Evolutionary conservation across 2,888 invertebrate species (phyloP), one percentile per base, ranked within the genome.

Genomic region (Phalera bucephala): DNA sequence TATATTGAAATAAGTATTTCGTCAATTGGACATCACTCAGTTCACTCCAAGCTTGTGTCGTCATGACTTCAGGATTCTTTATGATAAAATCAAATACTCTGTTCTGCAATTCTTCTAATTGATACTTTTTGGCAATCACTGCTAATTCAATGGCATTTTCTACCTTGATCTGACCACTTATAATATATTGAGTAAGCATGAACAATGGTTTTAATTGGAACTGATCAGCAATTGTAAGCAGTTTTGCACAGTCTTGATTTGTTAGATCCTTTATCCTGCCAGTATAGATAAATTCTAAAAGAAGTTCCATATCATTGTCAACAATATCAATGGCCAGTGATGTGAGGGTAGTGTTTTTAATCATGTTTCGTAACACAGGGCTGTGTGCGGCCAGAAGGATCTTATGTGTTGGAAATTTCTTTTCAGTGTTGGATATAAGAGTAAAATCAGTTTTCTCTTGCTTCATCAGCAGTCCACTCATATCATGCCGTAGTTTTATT

Each of bases 321-420:
- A 41, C 52, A 4, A 79, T 64, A 33, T 85, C 72, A 17, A 86
- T 37, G 23, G 46, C 51, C 23, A 71, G 45, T 7, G 57, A 45
- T 21, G 49, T 49, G 0, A 50, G 20, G n/a, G 65, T 48, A 0
- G 61, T 41, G 23, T 66, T 62, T 33, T 72, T 77, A 0, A 80
- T 55, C 17, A 66, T 45, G 13, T 69, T 62, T 30, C 72, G 70
- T 1, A 87, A 47, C 1, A 78, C 63, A 1, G 72, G 56, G 36
- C 86, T 84, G 35, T 80, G 80, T 1, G 79, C 77, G 0, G 77
- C 73, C 13, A 88, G 37, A 20, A 87, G 56, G 15, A 87, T 64
- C 43, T 74, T 79, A 40, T 88, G 88, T 0, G 70, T 60, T 3
- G 65, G 60, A 44, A 73, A 81, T 33, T 74, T 52, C 13, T 63